Evolutionary conservation across 2,797 vertebrate genomes (phyloP).

Genomic region (Micropoecilia bifurca): DNA sequence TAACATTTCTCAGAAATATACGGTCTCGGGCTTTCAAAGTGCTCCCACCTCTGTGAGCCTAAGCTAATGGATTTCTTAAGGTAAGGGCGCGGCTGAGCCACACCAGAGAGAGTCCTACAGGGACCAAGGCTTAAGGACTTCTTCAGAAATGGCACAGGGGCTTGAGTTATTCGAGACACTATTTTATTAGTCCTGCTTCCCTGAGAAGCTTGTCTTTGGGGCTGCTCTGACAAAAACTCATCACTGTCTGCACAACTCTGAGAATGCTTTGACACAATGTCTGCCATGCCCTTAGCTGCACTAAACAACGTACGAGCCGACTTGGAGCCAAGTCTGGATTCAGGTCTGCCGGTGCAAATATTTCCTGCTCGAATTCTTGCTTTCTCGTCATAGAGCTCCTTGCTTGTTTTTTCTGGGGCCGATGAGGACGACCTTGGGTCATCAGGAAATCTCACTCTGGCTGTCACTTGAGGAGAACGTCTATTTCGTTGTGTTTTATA

Average conservation of each 20-base stretch:
- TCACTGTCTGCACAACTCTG: slow-evolving; percentile 50
- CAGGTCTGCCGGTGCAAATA: slow-evolving; percentile 52
- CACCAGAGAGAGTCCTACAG: slow-evolving; percentile 73
- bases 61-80: slow-evolving; percentile 84
- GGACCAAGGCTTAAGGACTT: slow-evolving; percentile 82
- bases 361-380: slow-evolving; percentile 52
- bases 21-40: slow-evolving; percentile 76
- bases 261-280: slow-evolving; percentile 70
- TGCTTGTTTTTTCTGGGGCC: slow-evolving; percentile 64
- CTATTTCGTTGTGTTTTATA: slow-evolving; percentile 43
- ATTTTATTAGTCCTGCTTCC: slow-evolving; percentile 77
- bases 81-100: slow-evolving; percentile 72
- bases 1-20: slow-evolving; percentile 80
- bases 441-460: slow-evolving; percentile 67
- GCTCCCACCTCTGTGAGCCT: slow-evolving; percentile 81
- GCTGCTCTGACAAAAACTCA: slow-evolving; percentile 64
- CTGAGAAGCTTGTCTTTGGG: slow-evolving; percentile 74
- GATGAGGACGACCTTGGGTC: slow-evolving; percentile 39
- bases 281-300: slow-evolving; percentile 72
- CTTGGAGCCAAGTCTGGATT: slow-evolving; percentile 58
- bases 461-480: slow-evolving; percentile 33
- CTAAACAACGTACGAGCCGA: slow-evolving; percentile 71
- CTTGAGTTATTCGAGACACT: slow-evolving; percentile 77
- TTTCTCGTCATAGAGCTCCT: slow-evolving; percentile 73
- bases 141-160: slow-evolving; percentile 80